Conservation (phyloP, 2,113 vertebrate genomes). For the Hippocampus comes region DNA sequence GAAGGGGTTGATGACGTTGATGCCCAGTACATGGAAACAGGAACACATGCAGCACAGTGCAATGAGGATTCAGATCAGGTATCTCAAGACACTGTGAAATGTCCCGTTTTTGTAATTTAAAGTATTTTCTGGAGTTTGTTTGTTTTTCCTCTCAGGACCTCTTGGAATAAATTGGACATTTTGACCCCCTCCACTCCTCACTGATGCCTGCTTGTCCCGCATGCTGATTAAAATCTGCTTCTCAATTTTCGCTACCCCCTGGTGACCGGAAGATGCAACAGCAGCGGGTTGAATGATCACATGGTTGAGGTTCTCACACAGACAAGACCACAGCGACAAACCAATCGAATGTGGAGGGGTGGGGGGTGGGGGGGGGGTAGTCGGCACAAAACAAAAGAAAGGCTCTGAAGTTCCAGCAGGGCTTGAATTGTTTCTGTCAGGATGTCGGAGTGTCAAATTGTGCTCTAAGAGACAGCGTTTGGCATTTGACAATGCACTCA, state of each 20-base stretch:
- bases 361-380: neutral
- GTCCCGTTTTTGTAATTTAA: neutral
- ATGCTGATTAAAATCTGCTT: slow-evolving; percentile 51
- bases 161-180: slow-evolving; percentile 47
- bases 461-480: slow-evolving; percentile 8
- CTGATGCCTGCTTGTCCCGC: slow-evolving; percentile 32
- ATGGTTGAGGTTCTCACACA: slow-evolving; percentile 24
- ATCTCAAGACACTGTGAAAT: slow-evolving; percentile 10
- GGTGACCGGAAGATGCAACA: slow-evolving; percentile 41
- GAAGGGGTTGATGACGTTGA: slow-evolving; percentile 81
- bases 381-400: slow-evolving; percentile 17
- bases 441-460: slow-evolving; percentile 38
- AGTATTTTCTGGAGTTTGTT: neutral
- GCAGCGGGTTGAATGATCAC: slow-evolving; percentile 12
- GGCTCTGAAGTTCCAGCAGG: slow-evolving; percentile 28
- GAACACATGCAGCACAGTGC: slow-evolving; percentile 65
- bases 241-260: slow-evolving; percentile 35
- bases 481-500: slow-evolving; percentile 2
- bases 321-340: neutral
- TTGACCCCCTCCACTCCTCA: slow-evolving; percentile 20
- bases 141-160: slow-evolving; percentile 54
- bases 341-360: slow-evolving; percentile 14
- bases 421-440: slow-evolving; percentile 45
- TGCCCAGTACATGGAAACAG: slow-evolving; percentile 58
- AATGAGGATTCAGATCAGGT: slow-evolving; percentile 94